These are phyloP conservation scores for Nemurella pictetii DNA, from an alignment of 2,888 invertebrate genomes.

Conservation along the genomic window DNA sequence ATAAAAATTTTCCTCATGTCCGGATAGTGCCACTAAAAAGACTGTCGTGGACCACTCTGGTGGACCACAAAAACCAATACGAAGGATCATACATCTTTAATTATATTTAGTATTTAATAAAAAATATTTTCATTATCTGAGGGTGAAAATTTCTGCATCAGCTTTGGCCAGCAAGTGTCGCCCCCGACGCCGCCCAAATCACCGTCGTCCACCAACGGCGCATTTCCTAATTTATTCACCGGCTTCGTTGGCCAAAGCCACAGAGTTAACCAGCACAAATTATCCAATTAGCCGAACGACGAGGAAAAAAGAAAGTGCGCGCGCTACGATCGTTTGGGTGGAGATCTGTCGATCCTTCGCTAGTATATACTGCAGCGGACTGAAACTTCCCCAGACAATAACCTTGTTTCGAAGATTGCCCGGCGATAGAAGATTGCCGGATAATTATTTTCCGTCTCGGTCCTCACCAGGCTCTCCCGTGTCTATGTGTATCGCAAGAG, in stretches of 20 bases:
- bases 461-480: no score
- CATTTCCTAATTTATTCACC: neutral
- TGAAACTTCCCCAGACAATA: neutral
- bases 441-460: neutral
- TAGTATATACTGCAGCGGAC: neutral
- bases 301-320: neutral
- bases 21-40: no score
- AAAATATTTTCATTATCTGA: no score
- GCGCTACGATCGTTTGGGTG: neutral
- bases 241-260: neutral
- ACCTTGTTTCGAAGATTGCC: neutral
- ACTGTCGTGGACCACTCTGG: no score
- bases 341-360: neutral
- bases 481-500: neutral
- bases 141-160: no score
- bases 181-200: no score
- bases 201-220: neutral
- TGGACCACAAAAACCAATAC: no score
- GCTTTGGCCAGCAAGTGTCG: no score
- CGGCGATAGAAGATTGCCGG: neutral
- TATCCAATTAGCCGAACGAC: neutral
- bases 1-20: no score
- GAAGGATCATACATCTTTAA: no score
- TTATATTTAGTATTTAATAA: no score
- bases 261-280: neutral